Base-by-base conservation (phyloP, 2,888 invertebrate species). In the Pachliopta kotzebuea region DNA sequence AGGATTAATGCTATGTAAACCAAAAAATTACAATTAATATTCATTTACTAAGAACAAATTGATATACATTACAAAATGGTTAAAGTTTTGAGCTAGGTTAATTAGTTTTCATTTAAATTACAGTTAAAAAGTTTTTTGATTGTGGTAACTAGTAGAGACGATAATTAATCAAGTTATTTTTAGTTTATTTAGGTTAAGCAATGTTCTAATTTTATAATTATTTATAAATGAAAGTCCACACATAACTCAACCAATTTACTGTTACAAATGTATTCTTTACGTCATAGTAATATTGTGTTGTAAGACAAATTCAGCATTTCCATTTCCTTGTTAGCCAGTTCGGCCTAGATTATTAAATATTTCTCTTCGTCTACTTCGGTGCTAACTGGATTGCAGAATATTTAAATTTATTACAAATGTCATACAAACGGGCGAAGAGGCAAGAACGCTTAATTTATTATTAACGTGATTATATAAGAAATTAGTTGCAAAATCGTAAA, bases 271-370 rank as follows among this genome's bases (percentile, higher is more conserved):
- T 58, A 23, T 24, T 62, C n/a, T 62, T 57, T 45, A 63, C 62
- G 62, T 45, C 57, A 58, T 21, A 9, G 18, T 42, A 37, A 37
- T 29, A 62, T 50, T 56, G 56, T 60, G 64, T 42, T 20, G 60
- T 54, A 56, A 65, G 52, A 52, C n/a, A 50, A 50, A 56, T 56
- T 60, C 65, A 65, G 56, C 65, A 57, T 57, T 60, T 52, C 60
- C 56, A 60, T 56, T 53, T 65, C 65, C 65, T 60, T 29, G 50
- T 65, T 60, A 26, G 57, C 56, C 23, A 57, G 56, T 56, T n/a
- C 42, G 60, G 42, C 64, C 60, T 52, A 60, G 64, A 60, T 65
- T 60, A 55, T 60, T 42, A 52, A 56, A 23, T 45, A 63, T 59
- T 63, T 29, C 54, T 45, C 42, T 61, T 6, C 45, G 42, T 45